phyloP scores from a whole-genome alignment of 2,113 vertebrate species.

The Sclerurus mexicanus region DNA sequence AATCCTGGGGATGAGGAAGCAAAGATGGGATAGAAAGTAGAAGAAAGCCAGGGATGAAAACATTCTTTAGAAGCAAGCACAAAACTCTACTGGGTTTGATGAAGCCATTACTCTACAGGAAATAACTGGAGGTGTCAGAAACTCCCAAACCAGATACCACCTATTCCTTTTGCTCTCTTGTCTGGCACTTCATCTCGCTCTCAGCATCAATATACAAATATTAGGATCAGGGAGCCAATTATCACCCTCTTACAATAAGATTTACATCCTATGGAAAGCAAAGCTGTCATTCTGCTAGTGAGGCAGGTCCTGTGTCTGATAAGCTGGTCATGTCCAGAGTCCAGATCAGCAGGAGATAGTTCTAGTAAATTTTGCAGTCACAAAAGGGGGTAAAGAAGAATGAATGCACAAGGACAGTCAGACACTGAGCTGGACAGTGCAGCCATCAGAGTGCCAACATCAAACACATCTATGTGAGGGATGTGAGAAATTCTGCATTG shows the following conservation, averaged over 20 bases:
- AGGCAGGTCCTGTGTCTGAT: background rate
- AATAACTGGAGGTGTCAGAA: background rate
- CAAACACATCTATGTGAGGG: background rate
- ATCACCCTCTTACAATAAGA: background rate
- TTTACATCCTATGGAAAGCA: fast-evolving
- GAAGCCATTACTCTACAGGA: background rate
- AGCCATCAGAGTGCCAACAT: background rate
- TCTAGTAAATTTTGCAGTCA: background rate
- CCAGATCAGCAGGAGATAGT: background rate
- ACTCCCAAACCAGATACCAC: background rate
- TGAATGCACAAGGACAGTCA: background rate
- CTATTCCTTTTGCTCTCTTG: background rate
- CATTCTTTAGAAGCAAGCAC: background rate
- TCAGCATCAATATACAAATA: background rate
- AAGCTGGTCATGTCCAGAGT: background rate
- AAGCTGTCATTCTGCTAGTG: fast-evolving
- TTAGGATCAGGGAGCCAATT: background rate
- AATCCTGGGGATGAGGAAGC: background rate
- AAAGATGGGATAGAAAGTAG: background rate
- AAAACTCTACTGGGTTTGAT: background rate
- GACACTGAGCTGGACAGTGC: background rate
- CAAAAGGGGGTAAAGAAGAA: background rate
- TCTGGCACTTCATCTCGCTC: background rate
- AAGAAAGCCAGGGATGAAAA: background rate
- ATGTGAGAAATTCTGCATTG: background rate